Percentiles rank a stretch among this genome's conserved stretches.
These are phyloP conservation scores for Enteromius afrohamiltoni DNA, from an alignment of 2,797 vertebrate genomes.

Conservation along the genomic window DNA sequence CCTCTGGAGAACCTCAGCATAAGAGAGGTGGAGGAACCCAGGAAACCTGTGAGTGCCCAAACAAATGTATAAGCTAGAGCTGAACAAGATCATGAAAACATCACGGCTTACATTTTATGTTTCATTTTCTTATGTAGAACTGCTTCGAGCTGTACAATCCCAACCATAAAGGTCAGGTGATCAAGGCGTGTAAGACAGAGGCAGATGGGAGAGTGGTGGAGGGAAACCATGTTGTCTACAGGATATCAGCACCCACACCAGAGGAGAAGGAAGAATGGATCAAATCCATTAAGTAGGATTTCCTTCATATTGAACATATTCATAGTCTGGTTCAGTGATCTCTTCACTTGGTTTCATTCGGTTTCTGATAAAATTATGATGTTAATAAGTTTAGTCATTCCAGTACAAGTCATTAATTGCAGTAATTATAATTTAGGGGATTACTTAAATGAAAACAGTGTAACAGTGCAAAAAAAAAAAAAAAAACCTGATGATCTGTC, in stretches of 20 bases:
- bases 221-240: conserved; percentile 96
- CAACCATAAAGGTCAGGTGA: conserved; percentile 96
- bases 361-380: not conserved
- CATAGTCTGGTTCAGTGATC: conserved; percentile 3
- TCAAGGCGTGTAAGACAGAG: conserved; percentile 98
- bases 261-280: conserved; percentile 99
- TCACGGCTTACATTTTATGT: not conserved
- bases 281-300: conserved; percentile 94
- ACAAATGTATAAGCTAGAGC: not conserved
- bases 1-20: conserved; percentile 96
- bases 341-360: not conserved
- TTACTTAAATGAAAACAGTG: not conserved
- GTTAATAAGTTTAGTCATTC: not conserved
- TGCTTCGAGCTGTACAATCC: conserved; percentile 98
- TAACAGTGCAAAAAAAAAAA: not conserved
- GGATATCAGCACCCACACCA: conserved; percentile 94
- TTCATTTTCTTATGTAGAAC: conserved; percentile 77
- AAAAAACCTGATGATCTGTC: not conserved
- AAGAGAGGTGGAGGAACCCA: conserved; percentile 94
- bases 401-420: not conserved
- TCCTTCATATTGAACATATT: not conserved
- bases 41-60: conserved; percentile 87
- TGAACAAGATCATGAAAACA: not conserved
- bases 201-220: conserved; percentile 95
- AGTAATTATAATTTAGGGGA: not conserved